phyloP scores from a whole-genome alignment of 2,113 vertebrate species.

The Leucopsar rothschildi region DNA sequence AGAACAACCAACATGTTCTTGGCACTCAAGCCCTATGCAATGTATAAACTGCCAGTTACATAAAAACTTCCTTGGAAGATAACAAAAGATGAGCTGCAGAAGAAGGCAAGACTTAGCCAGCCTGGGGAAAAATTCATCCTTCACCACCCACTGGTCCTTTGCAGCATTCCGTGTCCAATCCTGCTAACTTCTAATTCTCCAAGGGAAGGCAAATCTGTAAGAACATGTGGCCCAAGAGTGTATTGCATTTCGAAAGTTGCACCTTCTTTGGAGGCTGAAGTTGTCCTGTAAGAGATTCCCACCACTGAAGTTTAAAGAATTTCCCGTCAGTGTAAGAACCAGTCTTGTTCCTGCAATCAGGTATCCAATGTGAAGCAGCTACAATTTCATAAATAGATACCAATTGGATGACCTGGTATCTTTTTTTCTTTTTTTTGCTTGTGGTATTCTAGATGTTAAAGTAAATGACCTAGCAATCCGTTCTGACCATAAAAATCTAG shows the following conservation, averaged over 20 bases:
- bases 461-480: neutral
- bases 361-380: neutral
- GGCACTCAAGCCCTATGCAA: neutral
- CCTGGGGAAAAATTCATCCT: neutral
- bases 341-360: neutral
- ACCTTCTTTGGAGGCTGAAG: neutral
- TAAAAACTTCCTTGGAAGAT: neutral
- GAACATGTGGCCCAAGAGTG: rapidly evolving
- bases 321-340: neutral
- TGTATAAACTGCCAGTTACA: neutral
- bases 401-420: neutral
- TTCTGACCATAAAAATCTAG: neutral
- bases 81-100: neutral
- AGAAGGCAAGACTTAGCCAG: neutral
- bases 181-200: neutral
- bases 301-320: neutral
- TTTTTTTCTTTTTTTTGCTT: neutral
- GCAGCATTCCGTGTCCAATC: neutral
- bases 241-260: neutral
- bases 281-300: neutral
- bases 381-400: neutral
- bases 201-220: neutral
- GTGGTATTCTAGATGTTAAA: neutral
- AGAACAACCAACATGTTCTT: neutral
- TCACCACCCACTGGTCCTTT: neutral